phyloP scores from a whole-genome alignment of 1,140 invertebrate species.

The Ceratitis capitata region DNA sequence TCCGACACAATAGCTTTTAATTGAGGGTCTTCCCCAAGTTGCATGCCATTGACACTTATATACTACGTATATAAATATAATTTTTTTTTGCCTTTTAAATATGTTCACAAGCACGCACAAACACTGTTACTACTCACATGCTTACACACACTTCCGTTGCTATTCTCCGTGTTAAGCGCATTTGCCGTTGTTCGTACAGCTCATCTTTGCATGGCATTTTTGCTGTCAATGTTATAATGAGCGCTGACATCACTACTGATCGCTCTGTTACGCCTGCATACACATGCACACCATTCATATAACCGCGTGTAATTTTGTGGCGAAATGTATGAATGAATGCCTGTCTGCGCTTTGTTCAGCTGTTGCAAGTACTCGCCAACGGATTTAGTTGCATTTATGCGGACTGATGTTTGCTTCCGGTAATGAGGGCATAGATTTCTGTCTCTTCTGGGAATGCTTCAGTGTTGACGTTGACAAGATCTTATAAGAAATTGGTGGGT shows the following conservation, averaged over 20 bases:
- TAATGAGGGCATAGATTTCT: not conserved
- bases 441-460: not conserved
- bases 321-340: too few relatives aligned
- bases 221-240: slow-evolving; percentile 6
- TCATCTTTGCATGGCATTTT: not conserved
- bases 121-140: not conserved
- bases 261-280: not conserved
- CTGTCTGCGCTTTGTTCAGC: not conserved
- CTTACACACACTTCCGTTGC: not conserved
- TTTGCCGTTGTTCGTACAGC: not conserved
- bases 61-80: not conserved
- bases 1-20: not conserved
- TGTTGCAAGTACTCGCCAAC: slow-evolving; percentile 10
- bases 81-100: not conserved
- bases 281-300: not conserved
- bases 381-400: slow-evolving; percentile 23
- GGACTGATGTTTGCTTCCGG: slow-evolving; percentile 22
- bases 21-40: not conserved
- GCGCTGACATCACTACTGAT: slow-evolving; percentile 9
- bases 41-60: not conserved
- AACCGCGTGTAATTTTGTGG: too few relatives aligned
- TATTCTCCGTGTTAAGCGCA: not conserved
- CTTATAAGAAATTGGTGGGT: not conserved
- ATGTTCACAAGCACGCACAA: not conserved
- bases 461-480: not conserved